Percentiles rank a stretch among this genome's conserved stretches.
Evolutionary conservation across 1,140 invertebrate genomes (phyloP).

Genomic region (Bradysia coprophila): DNA sequence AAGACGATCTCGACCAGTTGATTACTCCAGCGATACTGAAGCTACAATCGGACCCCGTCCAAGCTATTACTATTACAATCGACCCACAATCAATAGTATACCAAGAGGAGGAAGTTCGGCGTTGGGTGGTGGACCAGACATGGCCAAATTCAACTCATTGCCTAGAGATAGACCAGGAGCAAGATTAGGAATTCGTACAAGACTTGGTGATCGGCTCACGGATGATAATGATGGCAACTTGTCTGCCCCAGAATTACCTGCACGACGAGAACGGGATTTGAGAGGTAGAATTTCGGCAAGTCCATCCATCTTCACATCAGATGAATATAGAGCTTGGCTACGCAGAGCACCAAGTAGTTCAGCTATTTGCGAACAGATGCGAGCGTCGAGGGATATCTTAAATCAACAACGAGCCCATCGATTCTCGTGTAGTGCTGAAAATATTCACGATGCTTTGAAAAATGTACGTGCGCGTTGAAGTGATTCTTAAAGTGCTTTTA

Average conservation of each 20-base stretch:
- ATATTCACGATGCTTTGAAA: constrained; percentile 62
- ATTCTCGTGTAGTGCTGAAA: constrained; percentile 78
- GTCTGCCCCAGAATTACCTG: constrained; percentile 61
- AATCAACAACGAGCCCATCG: constrained; percentile 44
- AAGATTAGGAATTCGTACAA: constrained; percentile 16
- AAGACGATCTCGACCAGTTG: constrained; percentile 51
- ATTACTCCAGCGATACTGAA: constrained; percentile 90
- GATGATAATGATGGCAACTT: constrained; percentile 67
- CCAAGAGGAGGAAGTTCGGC: constrained; percentile 27
- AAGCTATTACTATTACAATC: constrained; percentile 55
- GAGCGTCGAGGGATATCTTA: constrained; percentile 44
- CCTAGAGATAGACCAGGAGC: constrained; percentile 48
- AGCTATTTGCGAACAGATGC: constrained; percentile 77
- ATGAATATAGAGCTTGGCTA: constrained; percentile 80
- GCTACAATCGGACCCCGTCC: constrained; percentile 58
- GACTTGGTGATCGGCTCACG: constrained; percentile 29
- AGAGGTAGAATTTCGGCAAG: constrained; percentile 18
- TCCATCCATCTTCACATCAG: constrained; percentile 60
- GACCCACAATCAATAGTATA: constrained; percentile 27
- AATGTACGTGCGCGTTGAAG: constrained; percentile 34
- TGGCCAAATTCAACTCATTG: constrained; percentile 49
- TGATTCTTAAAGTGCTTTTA: not conserved
- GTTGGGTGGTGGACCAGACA: constrained; percentile 15
- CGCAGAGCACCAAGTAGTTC: constrained; percentile 77
- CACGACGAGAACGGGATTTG: constrained; percentile 36